phyloP scores from a whole-genome alignment of 2,113 vertebrate genomes.

The Bubo scandiacus region DNA sequence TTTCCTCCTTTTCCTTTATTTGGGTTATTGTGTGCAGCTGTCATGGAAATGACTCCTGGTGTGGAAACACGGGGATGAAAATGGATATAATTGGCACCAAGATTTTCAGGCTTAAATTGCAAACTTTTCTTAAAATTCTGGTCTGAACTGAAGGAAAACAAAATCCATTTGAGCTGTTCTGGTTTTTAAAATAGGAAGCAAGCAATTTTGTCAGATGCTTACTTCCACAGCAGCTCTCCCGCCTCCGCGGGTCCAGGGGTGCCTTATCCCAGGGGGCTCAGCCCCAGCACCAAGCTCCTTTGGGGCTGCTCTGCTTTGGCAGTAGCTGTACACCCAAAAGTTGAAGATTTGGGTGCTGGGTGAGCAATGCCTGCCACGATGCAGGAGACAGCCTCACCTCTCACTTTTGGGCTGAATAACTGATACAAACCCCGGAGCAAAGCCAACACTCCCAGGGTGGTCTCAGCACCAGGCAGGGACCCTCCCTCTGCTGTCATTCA shows the following conservation, averaged over 20 bases:
- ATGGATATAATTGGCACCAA: background rate
- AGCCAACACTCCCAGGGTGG: background rate
- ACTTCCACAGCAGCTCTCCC: background rate
- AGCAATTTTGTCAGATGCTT: background rate
- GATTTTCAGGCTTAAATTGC: background rate
- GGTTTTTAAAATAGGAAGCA: background rate
- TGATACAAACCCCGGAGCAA: background rate
- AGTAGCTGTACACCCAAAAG: background rate
- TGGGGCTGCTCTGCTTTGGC: background rate
- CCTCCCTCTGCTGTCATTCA: background rate
- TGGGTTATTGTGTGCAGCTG: background rate
- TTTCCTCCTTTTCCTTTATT: background rate
- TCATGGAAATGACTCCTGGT: background rate
- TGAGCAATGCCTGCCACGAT: fast-evolving
- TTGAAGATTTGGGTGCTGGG: background rate
- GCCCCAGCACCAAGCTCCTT: background rate
- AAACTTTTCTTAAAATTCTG: background rate
- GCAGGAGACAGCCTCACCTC: fast-evolving
- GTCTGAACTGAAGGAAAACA: background rate
- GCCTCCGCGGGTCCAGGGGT: fast-evolving
- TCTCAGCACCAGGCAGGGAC: background rate
- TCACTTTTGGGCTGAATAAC: background rate
- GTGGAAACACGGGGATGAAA: background rate
- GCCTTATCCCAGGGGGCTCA: background rate
- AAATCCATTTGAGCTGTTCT: background rate